phyloP scores from a whole-genome alignment of 2,113 vertebrate species.

The Sorex fumeus region DNA sequence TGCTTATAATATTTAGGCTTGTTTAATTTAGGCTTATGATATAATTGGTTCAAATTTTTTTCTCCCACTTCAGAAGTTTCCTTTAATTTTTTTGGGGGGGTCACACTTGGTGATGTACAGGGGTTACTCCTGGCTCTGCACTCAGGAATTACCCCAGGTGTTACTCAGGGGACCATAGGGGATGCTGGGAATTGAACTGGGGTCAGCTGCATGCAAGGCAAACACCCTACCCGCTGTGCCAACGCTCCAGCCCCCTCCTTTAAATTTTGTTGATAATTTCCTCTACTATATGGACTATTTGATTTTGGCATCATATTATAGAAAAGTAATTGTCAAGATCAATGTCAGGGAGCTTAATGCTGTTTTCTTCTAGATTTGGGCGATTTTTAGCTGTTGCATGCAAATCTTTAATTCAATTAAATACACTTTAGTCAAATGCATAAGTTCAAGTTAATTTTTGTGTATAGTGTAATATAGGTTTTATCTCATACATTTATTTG shows the following conservation, averaged over 20 bases:
- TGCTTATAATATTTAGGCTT: too few relatives aligned
- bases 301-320: background rate
- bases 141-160: too few relatives aligned
- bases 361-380: background rate
- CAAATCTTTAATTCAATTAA: background rate
- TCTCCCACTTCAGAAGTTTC: background rate
- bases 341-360: background rate
- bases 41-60: background rate
- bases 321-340: background rate
- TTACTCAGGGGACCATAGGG: too few relatives aligned
- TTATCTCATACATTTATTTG: background rate
- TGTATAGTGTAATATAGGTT: too few relatives aligned
- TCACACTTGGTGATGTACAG: too few relatives aligned
- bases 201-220: too few relatives aligned
- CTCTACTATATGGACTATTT: background rate
- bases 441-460: too few relatives aligned
- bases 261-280: background rate
- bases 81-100: too few relatives aligned
- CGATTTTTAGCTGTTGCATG: background rate
- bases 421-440: background rate
- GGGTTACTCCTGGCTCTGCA: too few relatives aligned
- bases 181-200: too few relatives aligned
- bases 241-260: too few relatives aligned
- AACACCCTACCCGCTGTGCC: too few relatives aligned
- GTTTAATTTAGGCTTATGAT: background rate